phyloP scores from a whole-genome alignment of 2,113 vertebrate species.

The Carollia perspicillata region DNA sequence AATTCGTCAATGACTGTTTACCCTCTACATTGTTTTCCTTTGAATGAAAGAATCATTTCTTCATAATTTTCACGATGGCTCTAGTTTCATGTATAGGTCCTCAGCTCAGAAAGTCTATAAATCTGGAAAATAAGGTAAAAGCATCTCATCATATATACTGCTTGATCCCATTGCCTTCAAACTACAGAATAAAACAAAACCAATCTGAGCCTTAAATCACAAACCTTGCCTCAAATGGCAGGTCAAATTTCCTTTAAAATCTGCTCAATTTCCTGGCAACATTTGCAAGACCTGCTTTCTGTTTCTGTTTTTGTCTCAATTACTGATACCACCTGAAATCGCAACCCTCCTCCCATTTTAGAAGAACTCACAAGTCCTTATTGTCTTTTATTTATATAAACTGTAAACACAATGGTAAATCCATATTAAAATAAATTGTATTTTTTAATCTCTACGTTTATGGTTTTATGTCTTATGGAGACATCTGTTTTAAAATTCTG shows the following conservation, averaged over 20 bases:
- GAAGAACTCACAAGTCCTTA: background rate
- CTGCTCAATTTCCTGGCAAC: background rate
- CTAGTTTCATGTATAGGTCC: background rate
- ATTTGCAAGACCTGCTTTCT: background rate
- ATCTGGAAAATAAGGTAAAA: slow-evolving; percentile 33
- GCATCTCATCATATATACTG: background rate
- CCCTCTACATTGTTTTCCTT: background rate
- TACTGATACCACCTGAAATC: background rate
- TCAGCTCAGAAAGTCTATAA: background rate
- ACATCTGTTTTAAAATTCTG: background rate
- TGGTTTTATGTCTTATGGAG: background rate
- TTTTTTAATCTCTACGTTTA: background rate
- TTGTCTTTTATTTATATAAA: background rate
- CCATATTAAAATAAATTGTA: background rate
- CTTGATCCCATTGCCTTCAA: background rate
- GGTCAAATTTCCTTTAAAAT: background rate
- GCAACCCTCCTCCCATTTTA: background rate
- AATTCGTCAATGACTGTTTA: background rate
- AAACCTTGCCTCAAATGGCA: background rate
- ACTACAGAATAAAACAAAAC: background rate
- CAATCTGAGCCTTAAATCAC: background rate
- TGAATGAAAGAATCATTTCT: background rate
- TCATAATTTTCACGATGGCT: background rate
- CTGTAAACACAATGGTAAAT: background rate
- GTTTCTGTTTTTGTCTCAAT: background rate